Percentiles rank a stretch among this genome's conserved stretches.
phyloP scores from a whole-genome alignment of 2,888 invertebrate genomes.

The Pristionchus entomophagus region DNA sequence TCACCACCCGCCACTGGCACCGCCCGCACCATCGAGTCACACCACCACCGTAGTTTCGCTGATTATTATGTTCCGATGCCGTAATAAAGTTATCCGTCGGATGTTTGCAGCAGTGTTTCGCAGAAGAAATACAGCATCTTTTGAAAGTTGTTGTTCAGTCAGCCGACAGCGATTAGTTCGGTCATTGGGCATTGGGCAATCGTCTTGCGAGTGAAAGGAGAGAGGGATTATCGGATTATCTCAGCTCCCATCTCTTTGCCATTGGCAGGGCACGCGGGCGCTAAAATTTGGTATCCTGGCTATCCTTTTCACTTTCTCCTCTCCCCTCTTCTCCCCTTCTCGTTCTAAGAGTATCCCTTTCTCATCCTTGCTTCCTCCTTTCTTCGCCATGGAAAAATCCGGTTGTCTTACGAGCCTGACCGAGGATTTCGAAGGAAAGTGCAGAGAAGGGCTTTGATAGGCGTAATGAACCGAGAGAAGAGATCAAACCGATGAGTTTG shows the following conservation, averaged over 20 bases:
- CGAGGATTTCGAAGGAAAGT: neutral
- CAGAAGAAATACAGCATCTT: neutral
- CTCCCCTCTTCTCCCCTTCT: neutral
- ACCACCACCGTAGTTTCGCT: neutral
- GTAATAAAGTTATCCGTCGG: slow-evolving; percentile 27
- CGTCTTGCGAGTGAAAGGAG: neutral
- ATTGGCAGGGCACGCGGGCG: neutral
- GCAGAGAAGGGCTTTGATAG: neutral
- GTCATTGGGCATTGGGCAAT: slow-evolving; percentile 1
- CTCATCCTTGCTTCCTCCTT: neutral
- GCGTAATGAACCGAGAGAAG: neutral
- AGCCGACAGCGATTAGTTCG: neutral
- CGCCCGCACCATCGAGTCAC: neutral
- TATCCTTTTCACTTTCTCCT: neutral
- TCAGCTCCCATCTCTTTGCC: neutral
- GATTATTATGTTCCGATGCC: neutral
- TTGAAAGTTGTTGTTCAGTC: neutral
- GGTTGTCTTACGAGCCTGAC: neutral
- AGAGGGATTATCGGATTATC: slow-evolving; percentile 1
- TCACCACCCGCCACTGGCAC: neutral
- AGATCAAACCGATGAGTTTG: slow-evolving; percentile 28
- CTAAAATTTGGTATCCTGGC: slow-evolving; percentile 29
- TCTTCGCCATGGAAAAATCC: neutral
- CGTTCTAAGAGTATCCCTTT: neutral
- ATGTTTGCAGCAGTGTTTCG: neutral